A percentile compares a stretch with the other conserved stretches of the same genome.
Evolutionary conservation across 2,113 vertebrate genomes (phyloP).

Genomic region (Eublepharis macularius): DNA sequence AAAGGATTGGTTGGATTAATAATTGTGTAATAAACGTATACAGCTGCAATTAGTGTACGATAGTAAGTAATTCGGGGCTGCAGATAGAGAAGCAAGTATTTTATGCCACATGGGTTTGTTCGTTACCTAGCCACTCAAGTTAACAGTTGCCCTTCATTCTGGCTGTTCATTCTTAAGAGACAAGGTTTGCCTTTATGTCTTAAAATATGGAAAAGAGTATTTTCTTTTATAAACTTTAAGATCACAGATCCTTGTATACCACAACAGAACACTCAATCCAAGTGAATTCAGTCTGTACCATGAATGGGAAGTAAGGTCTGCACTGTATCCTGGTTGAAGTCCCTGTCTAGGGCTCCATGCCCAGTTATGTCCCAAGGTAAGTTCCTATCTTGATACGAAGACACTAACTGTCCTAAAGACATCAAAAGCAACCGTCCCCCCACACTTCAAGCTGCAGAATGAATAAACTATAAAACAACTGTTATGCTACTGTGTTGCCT

Average conservation of each 20-base stretch:
- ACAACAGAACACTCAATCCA: background rate
- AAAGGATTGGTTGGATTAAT: background rate
- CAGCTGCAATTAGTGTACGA: background rate
- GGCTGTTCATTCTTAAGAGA: background rate
- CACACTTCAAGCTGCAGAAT: background rate
- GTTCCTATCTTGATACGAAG: background rate
- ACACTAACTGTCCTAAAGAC: background rate
- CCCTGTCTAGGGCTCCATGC: background rate
- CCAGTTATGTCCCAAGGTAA: background rate
- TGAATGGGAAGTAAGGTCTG: background rate
- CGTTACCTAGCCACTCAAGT: background rate
- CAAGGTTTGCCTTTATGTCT: background rate
- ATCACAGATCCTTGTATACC: background rate
- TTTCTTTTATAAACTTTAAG: background rate
- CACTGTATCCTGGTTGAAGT: background rate
- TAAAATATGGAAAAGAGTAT: background rate
- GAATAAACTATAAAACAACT: background rate
- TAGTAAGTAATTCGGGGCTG: background rate
- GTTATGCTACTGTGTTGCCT: background rate
- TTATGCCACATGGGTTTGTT: background rate
- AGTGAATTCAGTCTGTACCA: background rate
- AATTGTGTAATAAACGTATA: background rate
- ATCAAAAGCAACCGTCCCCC: background rate
- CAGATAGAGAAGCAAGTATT: background rate
- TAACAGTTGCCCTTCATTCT: background rate